Base-by-base conservation (phyloP, 23 tunicate species). In the Botrylloides violaceus region DNA sequence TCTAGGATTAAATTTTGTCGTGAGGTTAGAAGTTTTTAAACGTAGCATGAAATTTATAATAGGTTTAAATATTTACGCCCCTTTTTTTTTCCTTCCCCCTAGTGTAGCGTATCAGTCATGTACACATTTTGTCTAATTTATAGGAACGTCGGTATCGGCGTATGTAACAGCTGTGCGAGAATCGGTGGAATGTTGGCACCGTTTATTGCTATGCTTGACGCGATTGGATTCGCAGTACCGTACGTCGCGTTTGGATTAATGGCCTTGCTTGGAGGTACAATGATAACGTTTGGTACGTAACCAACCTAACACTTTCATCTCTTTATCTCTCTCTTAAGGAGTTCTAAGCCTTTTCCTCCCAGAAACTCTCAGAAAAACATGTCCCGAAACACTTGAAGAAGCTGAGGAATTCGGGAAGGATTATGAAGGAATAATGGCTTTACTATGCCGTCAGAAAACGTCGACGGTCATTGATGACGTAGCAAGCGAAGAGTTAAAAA, bases 161-260 rank as follows among this genome's bases (percentile, higher is more conserved):
- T 70, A 4, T 90, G 97, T 84, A 90, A 88, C 59, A 83, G 97
- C 66, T 83, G 77, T 27, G 97, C 97, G 49, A 76, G 97, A 1
- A 74, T 90, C 29, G 97, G 97, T 32, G 97, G 92, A 43, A 83
- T 90, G 34, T 1, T 83, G 62, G 76, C 97, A 7, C 90, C 97
- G 25, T 61, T 83, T 30, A 79, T 90, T 2, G 97, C 90, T 0
- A 83, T 90, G 97, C 66, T 90, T 28, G 75, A 71, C 27, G 49
- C 15, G 24, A 9, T 74, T 43, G 79, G 75, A 0, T 50, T 75
- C 48, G 84, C 97, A 0, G 60, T 90, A 7, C 97, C 97, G 4
- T 90, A 90, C 50, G 90, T 83, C 38, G 90, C 82, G 20, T 90
- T 90, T 49, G 97, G 97, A 1, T 20, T 71, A 22, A 83, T 90